These are phyloP conservation scores for Fundulus diaphanus DNA, from an alignment of 2,797 vertebrate genomes.

Conservation along the genomic window DNA sequence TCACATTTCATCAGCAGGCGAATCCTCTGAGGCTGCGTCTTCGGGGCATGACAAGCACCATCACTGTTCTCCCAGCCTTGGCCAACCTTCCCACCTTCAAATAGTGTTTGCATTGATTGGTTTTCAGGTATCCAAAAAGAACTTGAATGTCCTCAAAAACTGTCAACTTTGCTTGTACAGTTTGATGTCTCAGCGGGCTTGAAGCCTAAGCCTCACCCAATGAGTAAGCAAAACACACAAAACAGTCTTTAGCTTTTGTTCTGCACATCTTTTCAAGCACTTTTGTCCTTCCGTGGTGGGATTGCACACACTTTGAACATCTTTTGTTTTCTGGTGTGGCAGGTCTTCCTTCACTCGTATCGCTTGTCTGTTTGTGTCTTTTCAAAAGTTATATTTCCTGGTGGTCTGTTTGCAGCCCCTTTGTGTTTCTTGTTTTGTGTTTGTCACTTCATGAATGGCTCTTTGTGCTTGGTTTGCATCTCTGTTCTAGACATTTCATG, in stretches of 20 bases:
- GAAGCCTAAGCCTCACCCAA: neutral
- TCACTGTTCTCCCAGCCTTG: conserved; percentile 26
- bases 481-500: conserved; percentile 6
- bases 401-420: conserved; percentile 7
- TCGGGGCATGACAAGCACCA: conserved; percentile 49
- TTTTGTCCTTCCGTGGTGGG: neutral
- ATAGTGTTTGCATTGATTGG: conserved; percentile 67
- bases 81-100: conserved; percentile 49
- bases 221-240: neutral
- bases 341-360: neutral
- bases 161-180: conserved; percentile 3
- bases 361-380: conserved; percentile 5
- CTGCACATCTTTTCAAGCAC: neutral
- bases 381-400: neutral
- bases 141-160: conserved; percentile 44
- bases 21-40: conserved; percentile 44
- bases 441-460: neutral
- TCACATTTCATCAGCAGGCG: conserved; percentile 56
- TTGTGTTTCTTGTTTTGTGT: neutral
- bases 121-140: conserved; percentile 37
- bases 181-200: neutral
- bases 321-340: conserved; percentile 9
- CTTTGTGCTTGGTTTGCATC: neutral
- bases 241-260: neutral
- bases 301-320: neutral